Evolutionary conservation across 2,797 vertebrate genomes (phyloP).

Genomic region (Chelidonichthys spinosus): DNA sequence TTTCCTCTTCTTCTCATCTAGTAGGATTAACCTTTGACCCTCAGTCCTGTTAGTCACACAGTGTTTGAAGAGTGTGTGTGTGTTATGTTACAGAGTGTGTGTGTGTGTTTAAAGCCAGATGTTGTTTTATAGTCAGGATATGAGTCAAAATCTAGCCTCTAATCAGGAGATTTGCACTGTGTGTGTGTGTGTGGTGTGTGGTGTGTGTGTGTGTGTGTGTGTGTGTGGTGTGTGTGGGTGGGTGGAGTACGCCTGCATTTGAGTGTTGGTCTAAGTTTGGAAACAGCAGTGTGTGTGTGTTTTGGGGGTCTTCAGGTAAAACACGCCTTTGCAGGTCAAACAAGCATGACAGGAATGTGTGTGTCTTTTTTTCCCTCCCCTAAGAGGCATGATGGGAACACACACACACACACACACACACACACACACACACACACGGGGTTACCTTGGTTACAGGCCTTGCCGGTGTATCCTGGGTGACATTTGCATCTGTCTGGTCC

Average conservation of each 20-base stretch:
- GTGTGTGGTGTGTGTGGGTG: conserved; percentile 10
- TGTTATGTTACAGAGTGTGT: not conserved
- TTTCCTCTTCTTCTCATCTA: conserved; percentile 30
- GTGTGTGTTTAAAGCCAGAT: conserved; percentile 44
- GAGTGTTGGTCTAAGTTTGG: conserved; percentile 9
- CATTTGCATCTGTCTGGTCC: conserved; percentile 92
- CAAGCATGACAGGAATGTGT: conserved; percentile 63
- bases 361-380: conserved; percentile 10
- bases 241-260: conserved; percentile 1
- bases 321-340: conserved; percentile 59
- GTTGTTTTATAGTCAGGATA: conserved; percentile 67
- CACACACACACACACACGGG: conserved; percentile 13
- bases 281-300: conserved; percentile 7
- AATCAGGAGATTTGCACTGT: conserved; percentile 56
- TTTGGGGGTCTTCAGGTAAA: conserved; percentile 45
- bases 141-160: conserved; percentile 66
- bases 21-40: conserved; percentile 58
- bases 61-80: conserved; percentile 6
- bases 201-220: conserved; percentile 7
- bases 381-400: conserved; percentile 27
- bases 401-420: conserved; percentile 13
- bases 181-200: conserved; percentile 10
- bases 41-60: not conserved
- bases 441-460: conserved; percentile 95
- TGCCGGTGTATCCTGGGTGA: conserved; percentile 90